Evolutionary conservation across 2,797 vertebrate species (phyloP), one percentile per base, ranked within the genome.

Genomic region (Acanthopagrus latus): DNA sequence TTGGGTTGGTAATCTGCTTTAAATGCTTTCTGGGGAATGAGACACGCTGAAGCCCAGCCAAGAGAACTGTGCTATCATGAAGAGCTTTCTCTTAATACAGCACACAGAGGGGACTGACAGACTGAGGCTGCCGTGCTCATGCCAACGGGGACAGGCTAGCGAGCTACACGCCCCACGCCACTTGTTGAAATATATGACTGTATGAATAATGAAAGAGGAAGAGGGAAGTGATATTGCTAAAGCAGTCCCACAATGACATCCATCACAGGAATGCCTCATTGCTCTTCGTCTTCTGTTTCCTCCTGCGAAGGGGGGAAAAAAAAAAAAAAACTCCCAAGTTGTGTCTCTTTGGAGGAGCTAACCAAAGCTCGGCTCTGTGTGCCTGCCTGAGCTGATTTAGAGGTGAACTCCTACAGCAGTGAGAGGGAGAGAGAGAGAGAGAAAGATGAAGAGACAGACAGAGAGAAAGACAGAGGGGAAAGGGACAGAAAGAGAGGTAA

Each of bases 1-100:
- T 91, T 89, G 81, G 90, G 79, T 90, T 90, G 89, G 89, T 94
- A 94, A 95, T 94, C 92, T 93, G 91, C 87, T 92, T 93, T 94
- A 95, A 95, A 94, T 87, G 91, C 92, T 93, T 93, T 94, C 93
- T 92, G 92, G 93, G 92, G 94, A 92, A 90, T 81, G 87, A 91
- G 89, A 91, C 82, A 56, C 52, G 83, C 79, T 92, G 93, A 93
- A 89, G 88, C 48, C 50, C 86, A 83, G 91, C 93, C 92, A 94
- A 91, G 81, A 94, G 88, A 84, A 79, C 83, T 86, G 59, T 78
- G 86, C 82, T 88, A 81, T 90, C 64, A 68, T 60, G 78, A 83
- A 72, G 89, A 77, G 89, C 87, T 85, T 83, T 87, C 74, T 88
- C 80, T 88, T 87, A 89, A 86, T 87, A 75, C 85, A 63, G 78